Percentiles rank a stretch among this genome's conserved stretches.
Evolutionary conservation across 2,797 vertebrate genomes (phyloP).

Genomic region (Ctenosaura bakeri): DNA sequence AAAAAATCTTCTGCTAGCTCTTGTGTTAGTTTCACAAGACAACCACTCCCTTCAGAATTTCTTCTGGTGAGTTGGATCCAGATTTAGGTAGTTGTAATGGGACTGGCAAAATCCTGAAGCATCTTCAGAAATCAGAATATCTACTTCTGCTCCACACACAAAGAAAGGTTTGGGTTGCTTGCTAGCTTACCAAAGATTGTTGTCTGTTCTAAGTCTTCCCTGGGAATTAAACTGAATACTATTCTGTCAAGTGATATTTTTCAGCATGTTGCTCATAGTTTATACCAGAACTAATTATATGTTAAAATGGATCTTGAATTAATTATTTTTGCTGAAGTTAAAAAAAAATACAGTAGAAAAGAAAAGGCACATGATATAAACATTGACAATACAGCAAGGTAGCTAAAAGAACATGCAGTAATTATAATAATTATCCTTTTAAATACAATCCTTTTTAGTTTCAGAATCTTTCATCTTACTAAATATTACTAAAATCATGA

Average conservation of each 20-base stretch:
- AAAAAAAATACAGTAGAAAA: neutral
- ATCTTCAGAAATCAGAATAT: neutral
- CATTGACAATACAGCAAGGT: neutral
- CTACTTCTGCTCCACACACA: neutral
- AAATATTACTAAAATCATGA: neutral
- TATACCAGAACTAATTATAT: neutral
- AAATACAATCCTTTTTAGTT: slow-evolving; percentile 12
- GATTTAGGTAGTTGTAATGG: neutral
- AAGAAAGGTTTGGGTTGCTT: neutral
- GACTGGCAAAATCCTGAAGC: neutral
- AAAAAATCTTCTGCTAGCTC: neutral
- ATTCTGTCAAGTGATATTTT: neutral
- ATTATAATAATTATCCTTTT: slow-evolving; percentile 17
- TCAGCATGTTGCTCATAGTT: neutral
- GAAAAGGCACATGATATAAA: neutral
- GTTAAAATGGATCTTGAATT: slow-evolving; percentile 18
- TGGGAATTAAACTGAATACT: neutral
- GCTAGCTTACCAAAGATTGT: neutral
- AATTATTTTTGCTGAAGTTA: slow-evolving; percentile 41
- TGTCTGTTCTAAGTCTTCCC: neutral
- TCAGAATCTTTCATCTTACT: neutral
- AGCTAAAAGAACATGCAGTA: slow-evolving; percentile 29
- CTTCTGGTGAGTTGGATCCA: neutral
- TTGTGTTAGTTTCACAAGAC: neutral
- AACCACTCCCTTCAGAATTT: neutral